Evolutionary conservation across 2,797 vertebrate genomes (phyloP), one percentile per base, ranked within the genome.

Genomic region (Staurois parvus): DNA sequence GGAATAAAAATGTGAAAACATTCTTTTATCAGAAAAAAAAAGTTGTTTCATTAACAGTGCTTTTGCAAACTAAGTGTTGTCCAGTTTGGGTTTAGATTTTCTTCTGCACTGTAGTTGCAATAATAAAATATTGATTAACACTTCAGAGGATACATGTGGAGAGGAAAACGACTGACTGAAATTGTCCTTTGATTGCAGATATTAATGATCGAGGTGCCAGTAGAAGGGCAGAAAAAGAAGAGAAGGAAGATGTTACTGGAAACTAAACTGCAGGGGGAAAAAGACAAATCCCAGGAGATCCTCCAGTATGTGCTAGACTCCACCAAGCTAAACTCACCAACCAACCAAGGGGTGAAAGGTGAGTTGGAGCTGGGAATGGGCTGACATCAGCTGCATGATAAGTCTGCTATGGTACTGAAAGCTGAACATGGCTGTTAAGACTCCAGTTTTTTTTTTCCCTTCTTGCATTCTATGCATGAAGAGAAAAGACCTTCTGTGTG

Each of bases 211-310:
- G 98, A 99, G 94, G 94, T 99, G 91, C 98, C 98, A 77, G 94
- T 97, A 88, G 98, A 99, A 91, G 98, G 96, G 76, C 98, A 99
- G 88, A 99, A 99, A 92, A 99, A 99, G 90, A 99, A 98, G 89
- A 95, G 94, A 87, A 98, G 96, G 91, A 99, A 98, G 91, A 93
- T 99, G 91, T 96, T 99, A 72, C 89, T 98, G 90, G 93, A 96
- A 72, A 97, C 97, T 68, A 98, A 97, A 92, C 94, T 99, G 84
- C 96, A 95, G 21, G 88, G 93, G 30, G 94, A 94, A 83, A 93
- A 93, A 89, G 97, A 99, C 92, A 92, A 94, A 93, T 94, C 96
- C 17, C 97, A 96, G 92, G 96, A 95, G 81, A 97, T 99, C 90
- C 90, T 99, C 93, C 97, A 99, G 92, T 99, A 97, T 90, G 97